phyloP scores from a whole-genome alignment of 2,888 invertebrate genomes.

The Hydropsyche betteni region DNA sequence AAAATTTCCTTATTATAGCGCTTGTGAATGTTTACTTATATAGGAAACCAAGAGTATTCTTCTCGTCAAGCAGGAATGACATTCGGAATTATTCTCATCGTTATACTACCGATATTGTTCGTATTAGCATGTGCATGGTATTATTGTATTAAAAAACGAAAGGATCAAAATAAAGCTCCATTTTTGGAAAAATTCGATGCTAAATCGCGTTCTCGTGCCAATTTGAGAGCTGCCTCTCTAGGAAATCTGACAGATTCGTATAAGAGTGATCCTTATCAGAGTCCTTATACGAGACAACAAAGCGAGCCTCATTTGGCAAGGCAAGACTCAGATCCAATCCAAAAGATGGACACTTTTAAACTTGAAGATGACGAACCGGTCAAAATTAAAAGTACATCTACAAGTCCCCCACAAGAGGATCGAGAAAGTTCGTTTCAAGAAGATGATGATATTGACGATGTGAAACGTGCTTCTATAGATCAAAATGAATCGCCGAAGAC shows the following conservation, averaged over 20 bases:
- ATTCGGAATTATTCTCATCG: constrained; percentile 76
- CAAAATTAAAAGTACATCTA: constrained; percentile 55
- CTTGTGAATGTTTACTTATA: constrained; percentile 50
- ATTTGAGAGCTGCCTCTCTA: constrained; percentile 66
- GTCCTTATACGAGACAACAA: constrained; percentile 56
- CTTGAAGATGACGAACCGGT: constrained; percentile 45
- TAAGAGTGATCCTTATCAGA: constrained; percentile 55
- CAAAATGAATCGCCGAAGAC: constrained; percentile 60
- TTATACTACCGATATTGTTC: constrained; percentile 72
- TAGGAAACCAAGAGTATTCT: constrained; percentile 74
- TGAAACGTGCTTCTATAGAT: constrained; percentile 66
- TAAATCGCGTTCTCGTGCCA: constrained; percentile 69
- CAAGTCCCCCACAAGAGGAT: constrained; percentile 58
- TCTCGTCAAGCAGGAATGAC: constrained; percentile 78
- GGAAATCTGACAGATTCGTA: constrained; percentile 65
- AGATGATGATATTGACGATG: constrained; percentile 60
- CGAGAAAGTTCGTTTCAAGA: too few species aligned
- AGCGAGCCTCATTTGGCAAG: constrained; percentile 59
- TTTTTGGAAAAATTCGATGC: constrained; percentile 61
- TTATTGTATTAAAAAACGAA: constrained; percentile 70
- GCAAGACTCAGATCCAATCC: constrained; percentile 55
- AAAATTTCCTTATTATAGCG: not conserved
- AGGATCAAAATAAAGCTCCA: constrained; percentile 66
- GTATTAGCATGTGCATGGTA: constrained; percentile 70
- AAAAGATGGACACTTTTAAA: constrained; percentile 54